Evolutionary conservation across 2,113 vertebrate species (phyloP), one percentile per base, ranked within the genome.

Genomic region (Siniperca chuatsi): DNA sequence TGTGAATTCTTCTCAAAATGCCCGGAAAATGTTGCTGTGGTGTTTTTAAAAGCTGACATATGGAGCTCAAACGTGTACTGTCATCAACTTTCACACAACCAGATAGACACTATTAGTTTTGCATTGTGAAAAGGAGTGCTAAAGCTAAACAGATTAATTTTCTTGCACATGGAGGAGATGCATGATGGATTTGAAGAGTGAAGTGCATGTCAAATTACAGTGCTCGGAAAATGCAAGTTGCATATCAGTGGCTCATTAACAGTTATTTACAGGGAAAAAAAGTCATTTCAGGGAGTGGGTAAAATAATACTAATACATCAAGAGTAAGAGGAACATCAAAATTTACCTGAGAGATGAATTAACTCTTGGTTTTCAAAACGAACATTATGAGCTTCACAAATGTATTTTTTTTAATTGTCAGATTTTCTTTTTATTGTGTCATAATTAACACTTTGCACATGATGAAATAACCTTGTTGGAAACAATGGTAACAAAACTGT

Each of bases 41-140:
- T 52, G 65, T 44, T 64, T 58, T 54, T 46, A 70, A 73, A 76
- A 67, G 65, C 85, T 76, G 60, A 60, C 67, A 75, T 2, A 6
- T 11, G 25, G 29, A 73, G 68, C 40, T 68, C 61, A 55, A 66
- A 6, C 2, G 6, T 42, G 61, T 82, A 54, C 42, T 58, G 62
- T 79, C 80, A 65, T 37, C 2, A 16, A 44, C 71, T 76, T 87
- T 65, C 60, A 57, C 62, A 64, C 37, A 57, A 3, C 10, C 21
- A 23, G 61, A 29, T 29, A 21, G 8, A 25, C 52, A 1, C 15
- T 6, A 6, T 29, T 10, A 11, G 33, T 37, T 57, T 23, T 23
- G 46, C 20, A 20, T 37, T 57, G 55, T 25, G 25, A 2, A 74
- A 29, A 64, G 4, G 15, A 75, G 61, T 40, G 21, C 13, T 46